Base-by-base conservation (phyloP, 2,888 invertebrate species). In the Drosophila paranaensis region DNA sequence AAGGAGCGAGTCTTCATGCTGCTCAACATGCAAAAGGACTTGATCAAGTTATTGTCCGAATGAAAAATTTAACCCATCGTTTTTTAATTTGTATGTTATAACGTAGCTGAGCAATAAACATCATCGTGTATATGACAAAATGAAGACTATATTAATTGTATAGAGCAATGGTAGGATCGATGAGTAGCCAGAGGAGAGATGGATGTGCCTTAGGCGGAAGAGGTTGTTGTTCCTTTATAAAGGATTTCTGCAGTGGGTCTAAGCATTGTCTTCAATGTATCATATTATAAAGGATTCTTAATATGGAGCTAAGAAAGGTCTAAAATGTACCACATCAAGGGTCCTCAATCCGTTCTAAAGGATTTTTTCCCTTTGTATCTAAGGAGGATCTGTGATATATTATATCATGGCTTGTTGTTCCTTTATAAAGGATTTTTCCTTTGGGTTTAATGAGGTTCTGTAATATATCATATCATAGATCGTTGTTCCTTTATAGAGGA, bases 11-110 rank as follows among this genome's bases (percentile, higher is more conserved):
- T 79, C 0, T 88, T 74, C 60, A 61, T 92, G 60, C 66, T 92
- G 27, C 43, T 92, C 11, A 85, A 87, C 30, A 77, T 93, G 65
- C 92, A 92, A 71, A 90, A 81, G 6, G 90, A 90, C 78, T 81
- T 92, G 54, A 51, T 91, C 6, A 87, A 83, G 46, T 37, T 91
- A 54, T 64, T 91, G 27, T 71, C 48, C 11, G 72, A 87, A 0
- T 54, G 43, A 61, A 46, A 45, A 11, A 3, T 2, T 45, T 2
- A 40, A 6, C 1, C 13, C n/a, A 3, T 27, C 6, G 5, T 42
- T 14, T 25, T 37, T 55, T 60, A 3, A 33, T 14, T 39, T 45
- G 35, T 40, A n/a, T 25, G 10, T 51, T 20, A 20, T 25, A n/a
- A 11, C 37, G 33, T 55, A 40, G 20, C 40, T 27, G 35, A n/a